These are phyloP conservation scores for Hirtodrosophila cameraria DNA, from an alignment of 2,888 invertebrate species.

Conservation along the genomic window DNA sequence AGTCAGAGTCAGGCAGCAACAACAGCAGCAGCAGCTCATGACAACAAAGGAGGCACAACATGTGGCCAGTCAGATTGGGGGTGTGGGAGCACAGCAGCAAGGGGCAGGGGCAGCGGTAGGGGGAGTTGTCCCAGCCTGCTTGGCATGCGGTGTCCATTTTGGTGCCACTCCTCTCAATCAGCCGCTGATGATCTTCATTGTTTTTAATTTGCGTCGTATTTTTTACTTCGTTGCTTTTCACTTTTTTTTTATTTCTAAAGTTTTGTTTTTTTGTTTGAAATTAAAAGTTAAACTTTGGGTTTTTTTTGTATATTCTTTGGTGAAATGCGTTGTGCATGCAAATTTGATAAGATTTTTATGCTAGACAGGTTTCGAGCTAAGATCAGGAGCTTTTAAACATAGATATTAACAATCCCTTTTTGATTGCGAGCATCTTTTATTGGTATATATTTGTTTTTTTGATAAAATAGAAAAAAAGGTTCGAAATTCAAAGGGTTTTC, in stretches of 20 bases:
- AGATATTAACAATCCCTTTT: no score
- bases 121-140: slow-evolving; percentile 34
- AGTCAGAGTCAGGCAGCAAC: slow-evolving; percentile 14
- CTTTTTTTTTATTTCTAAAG: neutral
- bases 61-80: slow-evolving; percentile 41
- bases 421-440: no score
- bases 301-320: neutral
- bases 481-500: no score
- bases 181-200: slow-evolving; percentile 74
- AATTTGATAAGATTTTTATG: no score
- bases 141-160: slow-evolving; percentile 68
- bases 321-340: slow-evolving; percentile 12
- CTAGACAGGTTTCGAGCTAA: no score
- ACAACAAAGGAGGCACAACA: slow-evolving; percentile 55
- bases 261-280: neutral
- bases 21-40: slow-evolving; percentile 13
- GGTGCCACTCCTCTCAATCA: slow-evolving; percentile 72
- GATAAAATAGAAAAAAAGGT: no score
- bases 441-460: no score
- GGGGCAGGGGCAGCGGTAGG: neutral
- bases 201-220: slow-evolving; percentile 67
- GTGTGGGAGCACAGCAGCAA: slow-evolving; percentile 24
- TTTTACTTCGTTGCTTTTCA: slow-evolving; percentile 29
- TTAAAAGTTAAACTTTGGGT: neutral
- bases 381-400: no score